Evolutionary conservation across 2,113 vertebrate species (phyloP).

Genomic region (Entomyzon cyanotis): DNA sequence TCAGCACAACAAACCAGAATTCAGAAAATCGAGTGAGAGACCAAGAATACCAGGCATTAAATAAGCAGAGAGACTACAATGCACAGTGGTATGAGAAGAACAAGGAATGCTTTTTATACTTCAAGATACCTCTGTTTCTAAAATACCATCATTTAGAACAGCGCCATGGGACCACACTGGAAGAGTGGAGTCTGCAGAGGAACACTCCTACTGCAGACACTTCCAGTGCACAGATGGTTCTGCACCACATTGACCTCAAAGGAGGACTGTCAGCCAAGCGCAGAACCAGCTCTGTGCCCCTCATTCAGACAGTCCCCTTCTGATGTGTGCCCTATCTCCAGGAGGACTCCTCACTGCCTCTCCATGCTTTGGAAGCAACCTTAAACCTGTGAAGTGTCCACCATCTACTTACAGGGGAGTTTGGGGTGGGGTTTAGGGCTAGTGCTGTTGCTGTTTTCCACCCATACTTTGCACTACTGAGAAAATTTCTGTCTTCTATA

Average conservation of each 20-base stretch:
- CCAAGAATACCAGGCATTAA: slow-evolving; percentile 20
- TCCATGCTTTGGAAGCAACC: not conserved
- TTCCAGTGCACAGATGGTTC: not conserved
- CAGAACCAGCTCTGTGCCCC: not conserved
- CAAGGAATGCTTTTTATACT: slow-evolving; percentile 70
- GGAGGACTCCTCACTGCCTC: not conserved
- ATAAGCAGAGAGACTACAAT: slow-evolving; percentile 48
- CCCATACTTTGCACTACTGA: not conserved
- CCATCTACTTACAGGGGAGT: not conserved
- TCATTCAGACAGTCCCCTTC: not conserved
- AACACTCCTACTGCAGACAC: not conserved
- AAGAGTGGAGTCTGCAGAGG: no score
- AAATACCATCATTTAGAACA: slow-evolving; percentile 39
- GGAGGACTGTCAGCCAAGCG: not conserved
- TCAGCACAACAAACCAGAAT: slow-evolving; percentile 2
- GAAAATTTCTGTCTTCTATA: not conserved
- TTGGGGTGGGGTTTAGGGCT: not conserved
- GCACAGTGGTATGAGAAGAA: slow-evolving; percentile 62
- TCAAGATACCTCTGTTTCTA: slow-evolving; percentile 26
- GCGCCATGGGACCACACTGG: not conserved
- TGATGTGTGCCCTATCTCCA: not conserved
- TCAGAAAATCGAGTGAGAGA: slow-evolving; percentile 9
- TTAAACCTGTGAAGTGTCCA: not conserved
- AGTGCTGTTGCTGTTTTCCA: not conserved
- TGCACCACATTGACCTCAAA: not conserved